These are phyloP conservation scores for Strigops habroptila DNA, from an alignment of 2,113 vertebrate species.

Conservation along the genomic window DNA sequence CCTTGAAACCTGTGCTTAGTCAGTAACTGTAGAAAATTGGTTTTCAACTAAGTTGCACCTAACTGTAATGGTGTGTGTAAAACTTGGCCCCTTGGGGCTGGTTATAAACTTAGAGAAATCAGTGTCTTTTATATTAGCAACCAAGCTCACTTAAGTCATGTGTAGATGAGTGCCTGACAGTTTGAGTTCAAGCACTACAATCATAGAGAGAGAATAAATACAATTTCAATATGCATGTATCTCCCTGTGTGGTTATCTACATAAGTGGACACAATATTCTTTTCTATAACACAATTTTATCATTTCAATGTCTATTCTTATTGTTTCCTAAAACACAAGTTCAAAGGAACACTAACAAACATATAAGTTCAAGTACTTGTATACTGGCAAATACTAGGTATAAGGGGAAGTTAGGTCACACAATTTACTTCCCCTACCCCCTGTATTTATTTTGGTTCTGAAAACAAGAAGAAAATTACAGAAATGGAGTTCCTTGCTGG, in stretches of 20 bases:
- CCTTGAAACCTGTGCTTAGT: background rate
- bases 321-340: background rate
- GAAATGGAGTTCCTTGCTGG: background rate
- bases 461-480: background rate
- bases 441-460: background rate
- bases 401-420: background rate
- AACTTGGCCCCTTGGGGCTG: background rate
- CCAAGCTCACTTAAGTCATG: accelerated
- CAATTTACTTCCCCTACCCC: background rate
- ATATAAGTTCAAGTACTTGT: background rate
- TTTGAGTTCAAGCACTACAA: background rate
- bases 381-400: background rate
- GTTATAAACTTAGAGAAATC: background rate
- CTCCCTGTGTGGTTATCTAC: background rate
- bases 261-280: background rate
- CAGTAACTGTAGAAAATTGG: background rate
- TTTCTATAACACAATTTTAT: background rate
- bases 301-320: background rate
- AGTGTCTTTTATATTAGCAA: background rate
- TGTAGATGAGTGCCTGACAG: background rate
- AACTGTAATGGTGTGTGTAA: background rate
- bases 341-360: background rate
- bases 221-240: background rate
- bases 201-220: background rate
- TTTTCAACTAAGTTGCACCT: background rate